phyloP scores from a whole-genome alignment of 2,113 vertebrate species.

The Fregetta grallaria region DNA sequence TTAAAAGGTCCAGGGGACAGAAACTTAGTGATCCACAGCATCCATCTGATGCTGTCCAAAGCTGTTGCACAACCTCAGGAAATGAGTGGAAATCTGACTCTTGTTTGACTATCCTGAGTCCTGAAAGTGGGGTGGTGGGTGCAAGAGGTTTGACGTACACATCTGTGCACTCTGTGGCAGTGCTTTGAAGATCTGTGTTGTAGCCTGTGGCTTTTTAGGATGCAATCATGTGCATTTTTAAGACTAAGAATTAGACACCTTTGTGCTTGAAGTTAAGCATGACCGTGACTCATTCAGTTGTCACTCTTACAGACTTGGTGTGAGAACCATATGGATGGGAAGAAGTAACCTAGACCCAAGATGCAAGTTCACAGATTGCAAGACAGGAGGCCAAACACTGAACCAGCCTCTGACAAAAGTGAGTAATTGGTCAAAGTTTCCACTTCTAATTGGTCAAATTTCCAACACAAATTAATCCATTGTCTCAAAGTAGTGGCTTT shows the following conservation, averaged over 20 bases:
- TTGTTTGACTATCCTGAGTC: neutral
- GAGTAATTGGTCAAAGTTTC: neutral
- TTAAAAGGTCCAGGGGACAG: conserved; percentile 37
- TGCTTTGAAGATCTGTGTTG: conserved; percentile 48
- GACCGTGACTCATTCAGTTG: conserved; percentile 45
- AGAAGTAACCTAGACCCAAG: neutral
- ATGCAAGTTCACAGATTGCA: neutral
- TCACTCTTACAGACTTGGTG: conserved; percentile 2
- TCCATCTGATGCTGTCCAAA: conserved; percentile 16
- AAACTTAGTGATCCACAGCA: conserved; percentile 64
- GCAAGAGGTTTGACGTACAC: neutral
- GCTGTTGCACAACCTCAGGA: conserved; percentile 29
- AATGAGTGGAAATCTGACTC: conserved; percentile 51
- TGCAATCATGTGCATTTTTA: conserved; percentile 23
- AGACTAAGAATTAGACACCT: conserved; percentile 39
- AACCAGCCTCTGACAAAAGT: neutral
- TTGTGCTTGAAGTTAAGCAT: conserved; percentile 47
- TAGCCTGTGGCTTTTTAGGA: conserved; percentile 38
- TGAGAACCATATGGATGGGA: conserved; percentile 30
- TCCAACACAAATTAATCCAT: neutral
- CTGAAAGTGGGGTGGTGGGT: neutral
- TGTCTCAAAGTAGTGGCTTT: neutral
- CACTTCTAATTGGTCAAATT: neutral
- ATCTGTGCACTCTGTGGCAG: conserved; percentile 28
- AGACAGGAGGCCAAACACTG: neutral